Percentiles rank a stretch among this genome's conserved stretches.
These are phyloP conservation scores for Pseudochromis fuscus DNA, from an alignment of 2,797 vertebrate genomes.

Conservation along the genomic window DNA sequence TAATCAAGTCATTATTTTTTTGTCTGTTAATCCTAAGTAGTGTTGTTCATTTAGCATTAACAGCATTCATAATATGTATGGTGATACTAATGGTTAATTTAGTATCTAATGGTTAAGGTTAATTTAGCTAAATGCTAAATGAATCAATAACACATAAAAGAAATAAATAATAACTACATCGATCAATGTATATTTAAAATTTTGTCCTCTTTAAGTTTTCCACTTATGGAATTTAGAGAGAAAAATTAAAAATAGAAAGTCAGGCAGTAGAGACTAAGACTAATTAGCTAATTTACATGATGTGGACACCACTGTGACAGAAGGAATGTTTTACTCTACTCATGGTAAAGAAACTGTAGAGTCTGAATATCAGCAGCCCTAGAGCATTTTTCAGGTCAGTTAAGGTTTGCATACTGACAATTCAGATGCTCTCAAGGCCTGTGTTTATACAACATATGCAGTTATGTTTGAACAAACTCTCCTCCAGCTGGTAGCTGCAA, in stretches of 20 bases:
- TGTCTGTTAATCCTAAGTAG: too few relatives aligned
- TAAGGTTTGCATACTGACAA: conserved; percentile 19
- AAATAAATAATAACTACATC: too few relatives aligned
- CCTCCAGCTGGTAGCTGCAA: background rate
- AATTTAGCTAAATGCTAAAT: too few relatives aligned
- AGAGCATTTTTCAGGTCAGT: conserved; percentile 27
- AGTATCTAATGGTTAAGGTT: too few relatives aligned
- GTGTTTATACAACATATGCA: background rate
- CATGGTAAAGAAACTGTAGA: background rate
- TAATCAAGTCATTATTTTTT: background rate
- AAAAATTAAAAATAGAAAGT: background rate
- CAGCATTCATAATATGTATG: too few relatives aligned
- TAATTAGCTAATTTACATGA: too few relatives aligned
- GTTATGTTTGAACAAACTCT: background rate
- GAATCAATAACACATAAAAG: too few relatives aligned
- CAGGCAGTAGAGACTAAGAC: too few relatives aligned
- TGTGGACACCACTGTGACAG: background rate
- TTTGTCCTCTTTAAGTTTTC: background rate
- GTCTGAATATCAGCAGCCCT: conserved; percentile 26
- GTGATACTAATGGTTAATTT: too few relatives aligned
- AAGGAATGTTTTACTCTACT: conserved; percentile 12
- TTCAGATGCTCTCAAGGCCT: conserved; percentile 11
- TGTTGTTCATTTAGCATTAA: too few relatives aligned
- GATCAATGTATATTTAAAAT: background rate
- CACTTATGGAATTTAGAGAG: background rate